Evolutionary conservation across 1,140 invertebrate species (phyloP).

Genomic region (Cheumatopsyche charites): DNA sequence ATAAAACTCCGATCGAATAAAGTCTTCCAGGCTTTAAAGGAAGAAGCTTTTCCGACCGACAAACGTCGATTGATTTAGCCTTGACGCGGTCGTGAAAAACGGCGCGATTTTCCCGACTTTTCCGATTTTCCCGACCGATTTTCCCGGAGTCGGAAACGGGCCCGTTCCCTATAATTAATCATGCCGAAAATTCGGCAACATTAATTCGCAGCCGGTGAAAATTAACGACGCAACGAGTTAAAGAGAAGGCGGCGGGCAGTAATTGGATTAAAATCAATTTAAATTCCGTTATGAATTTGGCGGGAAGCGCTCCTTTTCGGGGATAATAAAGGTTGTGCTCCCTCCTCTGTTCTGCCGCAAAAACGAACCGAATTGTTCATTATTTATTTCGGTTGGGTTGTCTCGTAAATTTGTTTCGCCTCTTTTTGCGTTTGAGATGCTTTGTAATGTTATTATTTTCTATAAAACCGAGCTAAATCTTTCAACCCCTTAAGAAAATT

Average conservation of each 20-base stretch:
- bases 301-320: not conserved
- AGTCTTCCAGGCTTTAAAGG: too few species aligned
- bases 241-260: slow-evolving; percentile 40
- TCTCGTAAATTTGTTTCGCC: too few species aligned
- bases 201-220: slow-evolving; percentile 41
- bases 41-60: not conserved
- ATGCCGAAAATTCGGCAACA: slow-evolving; percentile 40
- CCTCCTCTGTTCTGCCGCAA: not conserved
- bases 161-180: slow-evolving; percentile 38
- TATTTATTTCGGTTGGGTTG: too few species aligned
- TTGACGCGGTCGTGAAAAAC: slow-evolving; percentile 6
- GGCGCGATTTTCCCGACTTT: not conserved
- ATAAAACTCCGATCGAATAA: too few species aligned
- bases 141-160: not conserved
- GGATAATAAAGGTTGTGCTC: not conserved
- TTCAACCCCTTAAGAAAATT: too few species aligned
- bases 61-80: not conserved
- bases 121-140: not conserved
- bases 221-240: slow-evolving; percentile 44
- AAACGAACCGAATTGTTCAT: not conserved
- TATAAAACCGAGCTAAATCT: too few species aligned
- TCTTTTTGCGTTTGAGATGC: too few species aligned
- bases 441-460: too few species aligned
- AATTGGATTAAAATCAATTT: slow-evolving; percentile 45
- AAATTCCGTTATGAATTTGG: slow-evolving; percentile 39